phyloP scores from a whole-genome alignment of 1,140 invertebrate species.

The Temnothorax nylanderi region DNA sequence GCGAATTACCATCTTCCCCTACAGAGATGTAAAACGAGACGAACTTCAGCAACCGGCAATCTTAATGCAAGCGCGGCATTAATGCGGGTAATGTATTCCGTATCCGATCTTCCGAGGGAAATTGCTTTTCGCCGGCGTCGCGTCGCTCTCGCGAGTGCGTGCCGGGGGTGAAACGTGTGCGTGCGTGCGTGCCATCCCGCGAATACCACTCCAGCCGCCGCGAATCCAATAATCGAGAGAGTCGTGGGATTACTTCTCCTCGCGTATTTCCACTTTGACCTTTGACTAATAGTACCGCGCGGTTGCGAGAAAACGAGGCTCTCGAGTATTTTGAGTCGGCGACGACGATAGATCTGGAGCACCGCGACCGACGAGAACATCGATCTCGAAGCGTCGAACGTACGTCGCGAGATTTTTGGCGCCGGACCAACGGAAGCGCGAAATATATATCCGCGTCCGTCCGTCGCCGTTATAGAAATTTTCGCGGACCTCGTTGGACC shows the following conservation, averaged over 20 bases:
- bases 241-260: neutral
- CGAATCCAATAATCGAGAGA: conserved; percentile 25
- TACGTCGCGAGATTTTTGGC: conserved; percentile 48
- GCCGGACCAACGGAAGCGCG: conserved; percentile 11
- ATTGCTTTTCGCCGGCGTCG: neutral
- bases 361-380: neutral
- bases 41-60: neutral
- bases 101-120: conserved; percentile 22
- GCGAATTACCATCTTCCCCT: neutral
- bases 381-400: conserved; percentile 47
- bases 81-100: conserved; percentile 48
- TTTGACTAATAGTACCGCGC: conserved; percentile 14
- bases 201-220: neutral
- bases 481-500: conserved; percentile 45
- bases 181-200: neutral
- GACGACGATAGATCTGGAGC: neutral
- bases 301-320: neutral
- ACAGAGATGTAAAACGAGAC: conserved; percentile 25
- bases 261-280: conserved; percentile 21
- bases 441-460: conserved; percentile 4
- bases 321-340: neutral
- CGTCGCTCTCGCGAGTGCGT: neutral
- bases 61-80: conserved; percentile 34
- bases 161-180: neutral
- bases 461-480: conserved; percentile 15